Percentiles rank a stretch among this genome's conserved stretches.
phyloP scores from a whole-genome alignment of 2,888 invertebrate species.

The Ommatoiulus sabulosus region DNA sequence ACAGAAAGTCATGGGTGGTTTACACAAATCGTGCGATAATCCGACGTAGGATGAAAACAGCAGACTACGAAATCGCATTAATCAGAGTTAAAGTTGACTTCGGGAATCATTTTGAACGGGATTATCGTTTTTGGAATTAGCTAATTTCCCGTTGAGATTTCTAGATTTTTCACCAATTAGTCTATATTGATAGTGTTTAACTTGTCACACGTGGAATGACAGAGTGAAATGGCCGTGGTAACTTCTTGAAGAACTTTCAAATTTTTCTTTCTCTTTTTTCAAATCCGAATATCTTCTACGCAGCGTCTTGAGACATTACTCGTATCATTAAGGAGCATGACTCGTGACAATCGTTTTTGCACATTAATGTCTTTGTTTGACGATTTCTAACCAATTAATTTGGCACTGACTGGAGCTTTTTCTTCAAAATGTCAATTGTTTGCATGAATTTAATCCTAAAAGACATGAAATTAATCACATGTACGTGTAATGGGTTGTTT shows the following conservation, averaged over 20 bases:
- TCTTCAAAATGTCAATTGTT: neutral
- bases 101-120: neutral
- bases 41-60: neutral
- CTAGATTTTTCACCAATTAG: neutral
- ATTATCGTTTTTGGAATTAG: neutral
- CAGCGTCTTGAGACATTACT: neutral
- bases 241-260: neutral
- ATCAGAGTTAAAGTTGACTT: constrained; percentile 28
- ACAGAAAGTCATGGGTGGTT: neutral
- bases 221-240: too few relatives aligned
- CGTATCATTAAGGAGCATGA: neutral
- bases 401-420: too few relatives aligned
- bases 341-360: neutral
- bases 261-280: neutral
- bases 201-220: too few relatives aligned
- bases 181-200: neutral
- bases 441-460: too few relatives aligned
- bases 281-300: neutral
- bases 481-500: too few relatives aligned
- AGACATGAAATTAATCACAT: too few relatives aligned
- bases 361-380: neutral
- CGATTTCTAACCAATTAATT: neutral
- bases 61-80: neutral
- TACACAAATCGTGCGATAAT: neutral
- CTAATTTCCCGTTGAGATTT: neutral